Conservation (phyloP, 2,888 invertebrate genomes). For the Tetragonisca angustula region DNA sequence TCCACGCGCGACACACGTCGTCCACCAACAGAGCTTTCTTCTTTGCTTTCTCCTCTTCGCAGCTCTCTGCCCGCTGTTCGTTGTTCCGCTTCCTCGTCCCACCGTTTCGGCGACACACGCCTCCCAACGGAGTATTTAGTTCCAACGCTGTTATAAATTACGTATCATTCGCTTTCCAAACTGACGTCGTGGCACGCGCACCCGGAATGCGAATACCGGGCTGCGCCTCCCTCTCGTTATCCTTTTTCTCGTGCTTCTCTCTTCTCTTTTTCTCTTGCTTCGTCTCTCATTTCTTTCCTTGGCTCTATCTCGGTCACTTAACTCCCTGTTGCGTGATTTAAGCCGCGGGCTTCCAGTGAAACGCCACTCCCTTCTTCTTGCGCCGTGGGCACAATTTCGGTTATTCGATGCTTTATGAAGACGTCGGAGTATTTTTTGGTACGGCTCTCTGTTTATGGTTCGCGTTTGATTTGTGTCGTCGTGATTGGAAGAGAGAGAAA, state of each 20-base stretch:
- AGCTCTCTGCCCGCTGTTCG: not conserved
- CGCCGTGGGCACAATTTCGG: constrained; percentile 5
- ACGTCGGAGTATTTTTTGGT: not conserved
- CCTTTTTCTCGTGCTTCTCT: constrained; percentile 45
- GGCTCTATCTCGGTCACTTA: constrained; percentile 34
- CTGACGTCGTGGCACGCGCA: constrained; percentile 77
- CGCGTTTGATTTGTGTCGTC: not conserved
- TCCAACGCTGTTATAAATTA: constrained; percentile 80
- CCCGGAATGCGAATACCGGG: constrained; percentile 67
- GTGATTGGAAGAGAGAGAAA: not conserved
- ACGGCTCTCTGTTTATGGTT: not conserved
- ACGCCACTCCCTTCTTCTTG: constrained; percentile 6
- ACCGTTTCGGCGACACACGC: constrained; percentile 20
- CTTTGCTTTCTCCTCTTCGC: not conserved
- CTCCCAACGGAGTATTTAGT: constrained; percentile 69
- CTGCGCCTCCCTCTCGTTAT: constrained; percentile 50
- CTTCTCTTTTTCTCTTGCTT: not conserved
- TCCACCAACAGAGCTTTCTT: not conserved
- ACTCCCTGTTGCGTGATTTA: constrained; percentile 55
- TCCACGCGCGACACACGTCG: constrained; percentile 15
- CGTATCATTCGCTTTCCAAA: constrained; percentile 80
- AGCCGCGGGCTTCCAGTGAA: constrained; percentile 16
- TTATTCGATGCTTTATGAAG: not conserved
- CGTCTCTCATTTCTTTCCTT: not conserved
- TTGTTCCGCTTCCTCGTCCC: constrained; percentile 26